Evolutionary conservation across 2,888 invertebrate species (phyloP), one percentile per base, ranked within the genome.

Genomic region (Eristalinus aeneus): DNA sequence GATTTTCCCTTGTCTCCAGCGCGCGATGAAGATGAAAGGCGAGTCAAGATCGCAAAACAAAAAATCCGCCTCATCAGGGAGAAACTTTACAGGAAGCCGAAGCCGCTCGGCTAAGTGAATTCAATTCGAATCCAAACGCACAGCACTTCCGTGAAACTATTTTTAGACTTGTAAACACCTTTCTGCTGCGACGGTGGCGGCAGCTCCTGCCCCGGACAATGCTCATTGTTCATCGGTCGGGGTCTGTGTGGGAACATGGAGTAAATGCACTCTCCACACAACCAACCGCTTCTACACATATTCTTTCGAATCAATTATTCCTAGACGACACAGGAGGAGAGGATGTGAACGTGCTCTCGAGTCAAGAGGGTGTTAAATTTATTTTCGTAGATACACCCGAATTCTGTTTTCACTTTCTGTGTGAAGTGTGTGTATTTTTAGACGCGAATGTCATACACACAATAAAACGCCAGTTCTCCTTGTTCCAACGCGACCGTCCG

Each of bases 331-430:
- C 46, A 46, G 46, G 46, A 46, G 46, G 16, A 46, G 46, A 46
- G 46, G 16, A 46, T 16, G 46, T 46, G 3, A 46, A 46, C n/a
- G n/a, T 16, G 46, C 8, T 16, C 16, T 46, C 39, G n/a, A 39
- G 39, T 39, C 46, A 46, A 46, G 46, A 46, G 46, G 46, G 46
- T 46, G 46, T 46, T 46, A 12, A 34, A 36, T 64, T 74, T 85
- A 85, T 85, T 80, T 85, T 72, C 27, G 75, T 46, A 34, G 46
- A 78, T 78, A 65, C 71, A 31, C 64, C 22, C 31, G 12, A 16
- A 46, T 63, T 72, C 53, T 60, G 22, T 65, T 76, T 85, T 80
- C 72, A 80, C 75, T 85, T 75, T 84, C 84, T 16, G 23, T 60
- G 8, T 60, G 8, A 20, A 12, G 64, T 56, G 67, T 36, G 74